phyloP scores from a whole-genome alignment of 1,140 invertebrate species.

The Magallana angulata region DNA sequence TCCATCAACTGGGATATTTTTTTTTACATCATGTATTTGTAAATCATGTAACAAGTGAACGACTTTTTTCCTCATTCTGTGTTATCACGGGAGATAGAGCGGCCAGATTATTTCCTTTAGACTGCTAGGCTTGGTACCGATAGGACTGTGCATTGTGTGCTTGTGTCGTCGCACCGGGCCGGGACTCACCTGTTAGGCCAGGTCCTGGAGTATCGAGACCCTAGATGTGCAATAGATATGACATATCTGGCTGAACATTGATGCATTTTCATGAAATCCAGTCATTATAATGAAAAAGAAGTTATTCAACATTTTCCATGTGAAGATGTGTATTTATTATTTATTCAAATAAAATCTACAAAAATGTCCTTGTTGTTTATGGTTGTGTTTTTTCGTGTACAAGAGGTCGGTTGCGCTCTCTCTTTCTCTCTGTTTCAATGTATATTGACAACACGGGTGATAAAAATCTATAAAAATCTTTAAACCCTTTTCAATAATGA shows the following conservation, averaged over 20 bases:
- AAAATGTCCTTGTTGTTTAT: background rate
- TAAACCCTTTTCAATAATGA: too few relatives aligned
- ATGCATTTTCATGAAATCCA: slow-evolving; percentile 36
- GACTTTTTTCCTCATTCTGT: background rate
- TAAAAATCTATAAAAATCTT: too few relatives aligned
- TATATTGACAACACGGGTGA: too few relatives aligned
- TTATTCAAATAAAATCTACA: slow-evolving; percentile 38
- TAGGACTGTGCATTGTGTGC: background rate
- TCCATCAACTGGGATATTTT: slow-evolving; percentile 10
- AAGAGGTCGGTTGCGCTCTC: too few relatives aligned
- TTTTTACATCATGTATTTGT: background rate
- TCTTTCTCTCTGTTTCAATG: too few relatives aligned
- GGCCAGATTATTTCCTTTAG: background rate
- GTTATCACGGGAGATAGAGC: background rate
- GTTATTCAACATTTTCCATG: slow-evolving; percentile 13
- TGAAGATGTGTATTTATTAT: slow-evolving; percentile 37
- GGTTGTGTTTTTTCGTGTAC: too few relatives aligned
- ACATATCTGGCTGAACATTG: slow-evolving; percentile 36
- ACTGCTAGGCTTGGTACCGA: background rate
- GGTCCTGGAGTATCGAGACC: background rate
- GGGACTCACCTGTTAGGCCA: background rate
- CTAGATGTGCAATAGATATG: slow-evolving; percentile 8
- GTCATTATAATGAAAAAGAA: slow-evolving; percentile 20
- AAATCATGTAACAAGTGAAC: background rate
- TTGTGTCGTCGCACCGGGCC: background rate